Evolutionary conservation across 1,140 invertebrate genomes (phyloP).

Genomic region (Caenorhabditis briggsae): DNA sequence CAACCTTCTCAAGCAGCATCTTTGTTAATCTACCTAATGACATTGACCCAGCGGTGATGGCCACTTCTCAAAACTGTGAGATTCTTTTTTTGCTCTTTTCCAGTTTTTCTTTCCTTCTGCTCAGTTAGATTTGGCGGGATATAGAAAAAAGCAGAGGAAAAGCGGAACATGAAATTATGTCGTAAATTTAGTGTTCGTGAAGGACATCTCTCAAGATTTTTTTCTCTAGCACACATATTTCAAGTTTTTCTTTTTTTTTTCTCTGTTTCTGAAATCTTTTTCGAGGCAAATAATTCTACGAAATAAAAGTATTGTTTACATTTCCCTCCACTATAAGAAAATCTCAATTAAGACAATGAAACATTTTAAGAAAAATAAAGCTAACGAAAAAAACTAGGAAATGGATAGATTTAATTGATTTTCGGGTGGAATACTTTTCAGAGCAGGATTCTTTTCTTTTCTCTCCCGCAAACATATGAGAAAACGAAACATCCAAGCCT

Average conservation of each 20-base stretch:
- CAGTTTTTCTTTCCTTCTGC: background rate
- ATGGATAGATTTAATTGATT: slow-evolving; percentile 50
- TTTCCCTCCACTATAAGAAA: background rate
- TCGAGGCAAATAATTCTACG: background rate
- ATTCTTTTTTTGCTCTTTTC: background rate
- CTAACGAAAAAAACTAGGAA: background rate
- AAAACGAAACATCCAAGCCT: background rate
- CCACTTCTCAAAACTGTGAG: slow-evolving; percentile 33
- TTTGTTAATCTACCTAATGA: slow-evolving; percentile 18
- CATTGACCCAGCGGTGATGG: slow-evolving; percentile 26
- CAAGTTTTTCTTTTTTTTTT: background rate
- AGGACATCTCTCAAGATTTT: slow-evolving; percentile 19
- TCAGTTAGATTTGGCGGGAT: background rate
- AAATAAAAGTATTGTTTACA: background rate
- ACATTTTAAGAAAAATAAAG: background rate
- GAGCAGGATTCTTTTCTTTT: background rate
- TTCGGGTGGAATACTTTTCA: background rate
- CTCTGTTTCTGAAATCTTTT: background rate
- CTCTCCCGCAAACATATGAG: background rate
- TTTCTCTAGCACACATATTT: background rate
- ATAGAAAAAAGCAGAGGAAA: background rate
- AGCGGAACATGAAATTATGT: slow-evolving; percentile 36
- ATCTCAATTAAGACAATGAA: background rate
- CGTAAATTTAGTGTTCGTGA: slow-evolving; percentile 30
- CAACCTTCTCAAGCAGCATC: background rate